Conservation (phyloP, 2,888 invertebrate species). For the Ophioninae sp. region DNA sequence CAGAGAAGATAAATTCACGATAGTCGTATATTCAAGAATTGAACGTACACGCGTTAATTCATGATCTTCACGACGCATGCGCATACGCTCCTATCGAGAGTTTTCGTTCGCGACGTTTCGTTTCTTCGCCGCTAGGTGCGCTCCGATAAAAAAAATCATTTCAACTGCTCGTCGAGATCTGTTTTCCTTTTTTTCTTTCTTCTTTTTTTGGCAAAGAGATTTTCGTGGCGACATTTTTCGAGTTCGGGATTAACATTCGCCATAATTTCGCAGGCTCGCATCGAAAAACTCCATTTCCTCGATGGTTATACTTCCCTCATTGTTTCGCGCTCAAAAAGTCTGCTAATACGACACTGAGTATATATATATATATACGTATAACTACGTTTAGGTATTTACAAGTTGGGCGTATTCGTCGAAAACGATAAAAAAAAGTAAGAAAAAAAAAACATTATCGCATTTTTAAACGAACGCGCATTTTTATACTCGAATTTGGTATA, state of each 20-base stretch:
- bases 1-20: background rate
- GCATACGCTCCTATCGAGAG: background rate
- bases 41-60: background rate
- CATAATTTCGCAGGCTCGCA: background rate
- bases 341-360: slow-evolving; percentile 53
- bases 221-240: background rate
- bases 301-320: slow-evolving; percentile 21
- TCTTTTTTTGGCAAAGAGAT: slow-evolving; percentile 48
- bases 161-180: slow-evolving; percentile 29
- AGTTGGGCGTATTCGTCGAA: slow-evolving; percentile 56
- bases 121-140: background rate
- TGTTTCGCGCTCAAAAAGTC: background rate
- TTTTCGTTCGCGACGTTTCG: background rate
- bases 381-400: slow-evolving; percentile 63
- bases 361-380: background rate
- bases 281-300: background rate
- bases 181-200: background rate
- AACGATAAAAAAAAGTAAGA: too few relatives aligned
- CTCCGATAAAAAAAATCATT: background rate
- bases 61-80: background rate
- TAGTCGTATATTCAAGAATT: background rate
- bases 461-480: slow-evolving; percentile 50
- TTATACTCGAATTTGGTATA: slow-evolving; percentile 70
- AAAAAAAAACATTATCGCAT: slow-evolving; percentile 44
- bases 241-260: background rate